Percentiles rank a stretch among this genome's conserved stretches.
Evolutionary conservation across 2,797 vertebrate species (phyloP).

Genomic region (Forpus xanthops): DNA sequence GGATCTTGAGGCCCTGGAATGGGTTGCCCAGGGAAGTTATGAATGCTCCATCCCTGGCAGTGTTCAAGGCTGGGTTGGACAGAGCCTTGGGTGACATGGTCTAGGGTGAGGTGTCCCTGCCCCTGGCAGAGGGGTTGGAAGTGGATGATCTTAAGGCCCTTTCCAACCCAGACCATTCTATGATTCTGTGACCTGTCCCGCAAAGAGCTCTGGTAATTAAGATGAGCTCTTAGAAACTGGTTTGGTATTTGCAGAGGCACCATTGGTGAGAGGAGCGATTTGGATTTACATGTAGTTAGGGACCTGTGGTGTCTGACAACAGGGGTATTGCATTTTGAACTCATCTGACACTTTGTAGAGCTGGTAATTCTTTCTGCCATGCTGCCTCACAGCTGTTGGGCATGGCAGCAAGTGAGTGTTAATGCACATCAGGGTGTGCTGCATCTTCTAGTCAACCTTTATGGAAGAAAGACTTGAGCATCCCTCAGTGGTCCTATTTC

Average conservation of each 20-base stretch:
- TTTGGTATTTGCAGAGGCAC: background rate
- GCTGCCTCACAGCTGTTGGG: background rate
- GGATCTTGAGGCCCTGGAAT: background rate
- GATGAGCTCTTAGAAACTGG: background rate
- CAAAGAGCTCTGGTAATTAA: background rate
- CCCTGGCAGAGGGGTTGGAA: background rate
- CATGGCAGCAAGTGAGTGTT: background rate
- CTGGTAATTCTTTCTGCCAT: background rate
- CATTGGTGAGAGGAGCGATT: background rate
- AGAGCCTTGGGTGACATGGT: background rate
- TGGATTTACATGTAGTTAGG: background rate
- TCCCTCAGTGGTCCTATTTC: background rate
- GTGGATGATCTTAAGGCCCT: background rate
- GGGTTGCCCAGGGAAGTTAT: background rate
- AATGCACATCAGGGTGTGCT: background rate
- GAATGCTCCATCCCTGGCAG: background rate
- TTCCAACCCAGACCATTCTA: background rate
- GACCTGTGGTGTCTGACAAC: background rate
- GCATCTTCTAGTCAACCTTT: background rate
- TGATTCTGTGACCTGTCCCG: background rate
- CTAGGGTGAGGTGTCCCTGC: background rate
- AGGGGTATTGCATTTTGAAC: background rate
- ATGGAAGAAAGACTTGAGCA: background rate
- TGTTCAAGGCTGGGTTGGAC: background rate
- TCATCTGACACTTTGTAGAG: background rate